Base-by-base conservation (phyloP, 2,888 invertebrate genomes). In the Girardia tigrina region DNA sequence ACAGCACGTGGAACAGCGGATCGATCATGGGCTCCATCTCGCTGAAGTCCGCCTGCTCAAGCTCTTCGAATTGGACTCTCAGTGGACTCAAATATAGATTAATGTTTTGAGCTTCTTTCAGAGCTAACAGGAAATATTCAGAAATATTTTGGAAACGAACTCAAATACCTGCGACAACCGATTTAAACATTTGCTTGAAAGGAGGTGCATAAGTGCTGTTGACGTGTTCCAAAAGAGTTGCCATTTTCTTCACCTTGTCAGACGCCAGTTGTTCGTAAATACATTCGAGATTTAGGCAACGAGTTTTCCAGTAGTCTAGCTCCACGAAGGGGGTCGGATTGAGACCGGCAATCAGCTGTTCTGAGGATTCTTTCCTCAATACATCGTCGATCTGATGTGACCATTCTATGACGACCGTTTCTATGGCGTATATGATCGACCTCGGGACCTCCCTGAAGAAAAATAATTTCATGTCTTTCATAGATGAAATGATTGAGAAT, bases 401-500 rank as follows among this genome's bases (percentile, higher is more conserved):
- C 94, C 94, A 95, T 82, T 94, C 94, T 80, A 94, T 94, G 72
- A 94, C 90, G 20, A 94, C 91, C 2, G 91, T 92, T 85, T 95
- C 94, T 76, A 94, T 92, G 12, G 93, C 91, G 82, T 93, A 92
- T 83, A 94, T 92, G 78, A 94, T 79, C 81, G 81, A 12, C 79
- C 79, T 71, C 23, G 81, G 81, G 69, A 81, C 81, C 80, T 78
- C 81, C 73, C 77, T 81, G 26, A 81, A 81, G n/a, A n/a, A n/a
- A n/a, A n/a, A n/a, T n/a, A n/a, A n/a, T n/a, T n/a, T n/a, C n/a
- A n/a, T n/a, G n/a, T n/a, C n/a, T n/a, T n/a, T n/a, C n/a, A n/a
- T n/a, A n/a, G n/a, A n/a, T n/a, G n/a, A n/a, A n/a, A n/a, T n/a
- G n/a, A n/a, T n/a, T n/a, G n/a, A n/a, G n/a, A n/a, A n/a, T n/a